Conservation (phyloP, 2,888 invertebrate species). For the Liposcelis brunnea region DNA sequence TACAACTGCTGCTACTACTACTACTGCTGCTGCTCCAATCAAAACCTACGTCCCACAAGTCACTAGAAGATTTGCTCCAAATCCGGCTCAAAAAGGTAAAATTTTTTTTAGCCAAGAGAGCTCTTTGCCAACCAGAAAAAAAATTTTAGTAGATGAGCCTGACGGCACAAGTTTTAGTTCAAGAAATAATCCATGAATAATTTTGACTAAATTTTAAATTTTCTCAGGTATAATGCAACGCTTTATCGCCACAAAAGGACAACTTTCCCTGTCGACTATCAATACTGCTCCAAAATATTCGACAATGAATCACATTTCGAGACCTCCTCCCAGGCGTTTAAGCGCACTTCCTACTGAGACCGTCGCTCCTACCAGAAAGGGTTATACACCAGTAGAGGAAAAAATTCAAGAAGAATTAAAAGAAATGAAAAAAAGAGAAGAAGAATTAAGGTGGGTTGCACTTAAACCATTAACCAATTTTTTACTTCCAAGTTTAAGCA, state of each 20-base stretch:
- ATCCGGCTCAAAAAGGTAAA: constrained; percentile 47
- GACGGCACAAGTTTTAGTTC: too few relatives aligned
- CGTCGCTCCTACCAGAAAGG: constrained; percentile 43
- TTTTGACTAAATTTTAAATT: constrained; percentile 11
- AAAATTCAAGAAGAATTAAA: constrained; percentile 73
- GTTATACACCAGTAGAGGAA: constrained; percentile 69
- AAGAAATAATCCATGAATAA: too few relatives aligned
- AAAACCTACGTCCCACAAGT: not conserved
- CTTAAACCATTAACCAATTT: not conserved
- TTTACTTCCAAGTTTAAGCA: too few relatives aligned
- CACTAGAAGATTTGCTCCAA: constrained; percentile 38
- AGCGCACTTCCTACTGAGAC: constrained; percentile 22
- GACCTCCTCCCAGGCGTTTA: constrained; percentile 16
- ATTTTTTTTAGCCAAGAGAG: too few relatives aligned
- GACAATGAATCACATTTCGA: constrained; percentile 20
- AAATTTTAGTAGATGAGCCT: too few relatives aligned
- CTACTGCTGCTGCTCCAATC: too few relatives aligned
- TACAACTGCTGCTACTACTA: too few relatives aligned
- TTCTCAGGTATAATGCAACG: constrained; percentile 48
- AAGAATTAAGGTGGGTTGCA: constrained; percentile 46
- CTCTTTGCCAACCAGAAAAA: too few relatives aligned
- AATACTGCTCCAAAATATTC: constrained; percentile 17
- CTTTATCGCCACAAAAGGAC: constrained; percentile 65
- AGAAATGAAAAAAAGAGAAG: constrained; percentile 68
- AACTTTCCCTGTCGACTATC: constrained; percentile 30